Evolutionary conservation across 2,797 vertebrate species (phyloP).

Genomic region (Spinibarbus caldwelli): DNA sequence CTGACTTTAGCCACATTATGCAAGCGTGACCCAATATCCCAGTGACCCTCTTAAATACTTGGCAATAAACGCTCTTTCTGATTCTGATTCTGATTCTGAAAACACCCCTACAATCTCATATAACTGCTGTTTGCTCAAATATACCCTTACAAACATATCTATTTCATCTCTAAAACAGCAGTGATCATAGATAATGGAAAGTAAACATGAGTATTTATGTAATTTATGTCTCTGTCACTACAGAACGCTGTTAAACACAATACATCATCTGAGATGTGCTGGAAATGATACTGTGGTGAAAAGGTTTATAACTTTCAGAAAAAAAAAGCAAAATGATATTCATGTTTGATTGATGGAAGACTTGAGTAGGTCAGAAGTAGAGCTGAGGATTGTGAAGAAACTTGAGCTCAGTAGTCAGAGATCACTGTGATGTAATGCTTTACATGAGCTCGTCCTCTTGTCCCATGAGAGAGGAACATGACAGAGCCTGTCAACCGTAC

Average conservation of each 20-base stretch:
- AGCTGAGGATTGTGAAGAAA: conserved; percentile 4
- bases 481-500: neutral
- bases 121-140: conserved; percentile 27
- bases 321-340: neutral
- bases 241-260: neutral
- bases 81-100: too few species aligned
- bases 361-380: neutral
- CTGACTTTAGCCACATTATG: conserved; percentile 38
- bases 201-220: neutral
- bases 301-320: neutral
- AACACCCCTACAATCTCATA: neutral
- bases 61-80: too few species aligned
- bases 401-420: neutral
- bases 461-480: neutral
- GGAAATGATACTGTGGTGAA: neutral
- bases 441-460: conserved; percentile 3
- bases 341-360: neutral
- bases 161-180: conserved; percentile 1
- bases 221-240: neutral
- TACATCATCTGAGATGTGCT: neutral
- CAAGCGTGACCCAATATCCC: conserved; percentile 46
- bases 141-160: conserved; percentile 34
- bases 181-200: neutral
- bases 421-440: neutral
- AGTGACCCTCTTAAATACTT: conserved; percentile 57